Conservation (phyloP, 2,797 vertebrate genomes). For the Trichosurus vulpecula region DNA sequence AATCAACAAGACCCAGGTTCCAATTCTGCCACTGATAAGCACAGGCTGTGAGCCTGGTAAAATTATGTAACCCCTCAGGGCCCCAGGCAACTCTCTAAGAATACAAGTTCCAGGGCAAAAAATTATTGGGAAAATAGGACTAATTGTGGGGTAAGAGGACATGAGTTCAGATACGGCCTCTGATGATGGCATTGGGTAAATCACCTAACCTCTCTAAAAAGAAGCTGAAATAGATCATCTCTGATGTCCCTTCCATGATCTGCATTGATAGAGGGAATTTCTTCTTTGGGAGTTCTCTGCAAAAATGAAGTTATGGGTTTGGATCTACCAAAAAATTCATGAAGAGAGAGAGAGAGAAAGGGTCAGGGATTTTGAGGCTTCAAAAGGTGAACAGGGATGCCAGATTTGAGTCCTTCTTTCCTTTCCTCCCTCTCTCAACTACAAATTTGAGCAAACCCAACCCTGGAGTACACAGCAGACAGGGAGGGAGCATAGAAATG, state of each 20-base stretch:
- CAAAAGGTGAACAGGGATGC: background rate
- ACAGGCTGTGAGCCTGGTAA: background rate
- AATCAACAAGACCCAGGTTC: background rate
- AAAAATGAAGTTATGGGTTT: background rate
- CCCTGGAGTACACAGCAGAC: background rate
- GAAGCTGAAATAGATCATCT: background rate
- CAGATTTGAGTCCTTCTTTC: background rate
- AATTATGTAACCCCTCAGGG: background rate
- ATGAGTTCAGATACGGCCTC: background rate
- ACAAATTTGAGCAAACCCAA: background rate
- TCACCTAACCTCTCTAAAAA: background rate
- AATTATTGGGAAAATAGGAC: background rate
- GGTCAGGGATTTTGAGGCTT: background rate
- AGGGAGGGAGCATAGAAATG: background rate
- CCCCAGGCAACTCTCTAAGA: background rate
- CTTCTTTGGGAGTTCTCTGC: background rate
- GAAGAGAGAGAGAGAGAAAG: background rate
- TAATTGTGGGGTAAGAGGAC: background rate
- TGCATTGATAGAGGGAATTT: background rate
- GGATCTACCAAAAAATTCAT: background rate
- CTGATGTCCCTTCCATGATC: background rate
- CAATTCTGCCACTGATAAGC: background rate
- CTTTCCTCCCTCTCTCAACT: background rate
- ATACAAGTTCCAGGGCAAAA: background rate
- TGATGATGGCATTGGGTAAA: background rate